phyloP scores from a whole-genome alignment of 92 coral and sea anemone species.

The Scolanthus callimorphus region DNA sequence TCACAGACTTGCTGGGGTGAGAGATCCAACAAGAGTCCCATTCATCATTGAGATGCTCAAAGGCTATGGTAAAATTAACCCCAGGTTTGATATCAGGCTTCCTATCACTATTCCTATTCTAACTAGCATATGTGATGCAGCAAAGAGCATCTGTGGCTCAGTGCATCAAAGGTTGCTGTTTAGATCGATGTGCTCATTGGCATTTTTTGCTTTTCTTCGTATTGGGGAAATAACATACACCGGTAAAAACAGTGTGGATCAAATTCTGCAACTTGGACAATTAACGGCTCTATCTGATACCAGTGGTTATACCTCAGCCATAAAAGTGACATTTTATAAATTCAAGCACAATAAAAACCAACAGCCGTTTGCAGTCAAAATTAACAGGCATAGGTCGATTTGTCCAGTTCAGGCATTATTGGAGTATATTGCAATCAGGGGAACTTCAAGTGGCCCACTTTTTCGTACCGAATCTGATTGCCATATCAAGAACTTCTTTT shows the following conservation, averaged over 20 bases:
- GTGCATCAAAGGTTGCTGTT: background rate
- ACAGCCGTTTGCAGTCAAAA: background rate
- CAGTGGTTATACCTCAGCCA: background rate
- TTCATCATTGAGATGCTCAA: slow-evolving; percentile 13
- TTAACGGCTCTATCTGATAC: background rate
- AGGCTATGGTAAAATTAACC: slow-evolving; percentile 10
- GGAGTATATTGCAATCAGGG: background rate
- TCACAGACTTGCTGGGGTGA: slow-evolving; percentile 1
- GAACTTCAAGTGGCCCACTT: background rate
- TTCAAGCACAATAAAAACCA: background rate
- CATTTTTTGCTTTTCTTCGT: background rate
- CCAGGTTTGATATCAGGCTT: background rate
- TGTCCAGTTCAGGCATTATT: background rate
- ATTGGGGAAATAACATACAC: background rate
- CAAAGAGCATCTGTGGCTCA: background rate
- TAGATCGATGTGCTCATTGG: background rate
- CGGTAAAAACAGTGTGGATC: background rate
- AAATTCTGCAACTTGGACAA: background rate
- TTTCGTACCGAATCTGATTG: background rate
- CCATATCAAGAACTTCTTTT: no score
- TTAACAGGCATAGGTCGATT: background rate
- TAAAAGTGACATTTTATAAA: background rate
- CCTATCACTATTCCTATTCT: background rate
- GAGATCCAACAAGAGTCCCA: slow-evolving; percentile 2
- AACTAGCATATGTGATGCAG: background rate